Base-by-base conservation (phyloP, 2,888 invertebrate genomes). In the Phasia obesa region DNA sequence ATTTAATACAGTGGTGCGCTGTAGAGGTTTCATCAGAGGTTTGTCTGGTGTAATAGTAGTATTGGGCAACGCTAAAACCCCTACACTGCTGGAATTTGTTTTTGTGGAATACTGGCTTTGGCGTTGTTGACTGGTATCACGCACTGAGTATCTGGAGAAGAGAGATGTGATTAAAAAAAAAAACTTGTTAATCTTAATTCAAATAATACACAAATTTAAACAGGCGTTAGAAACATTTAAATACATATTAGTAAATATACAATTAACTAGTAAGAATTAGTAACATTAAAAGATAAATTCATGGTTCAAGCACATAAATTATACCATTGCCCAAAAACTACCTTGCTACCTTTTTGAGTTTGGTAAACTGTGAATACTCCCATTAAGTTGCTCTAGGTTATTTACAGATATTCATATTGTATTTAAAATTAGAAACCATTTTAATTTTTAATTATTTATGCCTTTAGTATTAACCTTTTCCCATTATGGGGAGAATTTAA, bases 101-200 rank as follows among this genome's bases (percentile, higher is more conserved):
- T 91, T 91, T 9, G 88, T 91, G 78, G 91, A 91, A 85, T 89
- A 90, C 83, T 91, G 91, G 78, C 91, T 91, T 85, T 91, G 90
- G 44, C 90, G 89, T 84, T 90, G 90, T 60, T 88, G 86, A 85
- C 88, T 87, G 81, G 88, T 86, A 47, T 88, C 89, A 60, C 89
- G 88, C 60, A 81, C 80, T 77, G 90, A 90, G 84, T 89, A 90
- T 87, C 91, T 91, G 71, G 47, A 70, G 15, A 21, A 13, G 19
- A 69, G 55, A 27, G 13, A 15, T 2, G 13, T 7, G 7, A 17
- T 19, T 15, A 74, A 42, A 19, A 27, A 25, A 7, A 25, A 47
- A 42, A 60, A 2, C 2, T 27, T 23, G 23, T 53, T 44, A 7
- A 11, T 3, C 19, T 7, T 4, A 44, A 44, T 2, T 1, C 9